Percentiles rank a stretch among this genome's conserved stretches.
Conservation (phyloP, 2,113 vertebrate genomes). For the Saguinus midas region DNA sequence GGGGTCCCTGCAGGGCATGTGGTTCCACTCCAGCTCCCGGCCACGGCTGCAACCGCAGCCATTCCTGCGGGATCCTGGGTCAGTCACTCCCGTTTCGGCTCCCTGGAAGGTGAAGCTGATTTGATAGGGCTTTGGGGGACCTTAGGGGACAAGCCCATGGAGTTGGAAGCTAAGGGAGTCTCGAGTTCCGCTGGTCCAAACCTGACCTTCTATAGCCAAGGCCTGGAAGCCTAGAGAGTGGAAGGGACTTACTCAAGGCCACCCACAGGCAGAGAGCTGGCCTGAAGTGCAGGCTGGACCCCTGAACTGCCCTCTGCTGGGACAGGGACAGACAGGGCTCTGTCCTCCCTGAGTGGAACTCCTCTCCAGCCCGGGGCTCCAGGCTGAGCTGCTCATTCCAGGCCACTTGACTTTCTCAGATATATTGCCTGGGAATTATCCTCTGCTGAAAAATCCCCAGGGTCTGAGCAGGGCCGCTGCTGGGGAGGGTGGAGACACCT, state of each 20-base stretch:
- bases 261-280: background rate
- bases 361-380: background rate
- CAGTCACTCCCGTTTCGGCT: background rate
- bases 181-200: background rate
- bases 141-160: background rate
- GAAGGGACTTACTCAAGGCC: background rate
- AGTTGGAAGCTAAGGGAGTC: background rate
- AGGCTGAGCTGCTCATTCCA: background rate
- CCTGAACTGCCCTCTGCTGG: background rate
- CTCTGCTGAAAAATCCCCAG: background rate
- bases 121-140: background rate
- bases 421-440: background rate
- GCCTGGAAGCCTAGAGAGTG: background rate
- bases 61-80: background rate
- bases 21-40: background rate
- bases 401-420: background rate
- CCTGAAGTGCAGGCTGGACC: background rate
- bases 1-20: background rate
- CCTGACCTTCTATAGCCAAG: background rate
- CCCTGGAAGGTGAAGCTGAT: background rate
- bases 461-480: background rate
- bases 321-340: background rate
- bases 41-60: too few relatives aligned
- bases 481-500: background rate
- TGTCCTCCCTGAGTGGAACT: background rate